A percentile compares a stretch with the other conserved stretches of the same genome.
These are phyloP conservation scores for Rattus rattus DNA, from an alignment of 2,113 vertebrate genomes.

Conservation along the genomic window DNA sequence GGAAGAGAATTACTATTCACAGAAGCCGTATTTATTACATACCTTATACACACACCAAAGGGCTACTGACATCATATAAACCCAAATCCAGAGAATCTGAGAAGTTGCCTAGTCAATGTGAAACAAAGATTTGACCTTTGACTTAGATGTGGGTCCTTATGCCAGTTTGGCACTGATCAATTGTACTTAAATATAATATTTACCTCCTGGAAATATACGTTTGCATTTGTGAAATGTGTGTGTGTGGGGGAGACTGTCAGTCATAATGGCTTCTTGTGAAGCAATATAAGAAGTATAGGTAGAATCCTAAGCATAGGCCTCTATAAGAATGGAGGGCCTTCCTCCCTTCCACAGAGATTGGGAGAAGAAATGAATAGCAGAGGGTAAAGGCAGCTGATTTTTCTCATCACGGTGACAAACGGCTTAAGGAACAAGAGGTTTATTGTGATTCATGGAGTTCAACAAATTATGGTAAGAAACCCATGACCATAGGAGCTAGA, in stretches of 20 bases:
- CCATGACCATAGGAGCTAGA: too few relatives aligned
- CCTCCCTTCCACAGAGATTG: not conserved
- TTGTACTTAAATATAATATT: not conserved
- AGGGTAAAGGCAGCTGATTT: not conserved
- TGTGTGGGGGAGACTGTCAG: not conserved
- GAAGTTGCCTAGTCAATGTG: not conserved
- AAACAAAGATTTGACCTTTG: constrained; percentile 7
- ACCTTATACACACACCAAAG: not conserved
- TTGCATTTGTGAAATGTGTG: not conserved
- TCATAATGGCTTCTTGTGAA: not conserved
- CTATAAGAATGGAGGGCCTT: not conserved
- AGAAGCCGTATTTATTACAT: not conserved
- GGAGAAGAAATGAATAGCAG: not conserved
- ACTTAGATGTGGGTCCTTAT: not conserved
- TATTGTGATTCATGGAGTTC: not conserved
- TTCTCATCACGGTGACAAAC: not conserved
- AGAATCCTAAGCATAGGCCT: not conserved
- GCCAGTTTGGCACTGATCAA: not conserved
- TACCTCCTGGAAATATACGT: constrained; percentile 2
- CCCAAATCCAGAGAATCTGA: not conserved
- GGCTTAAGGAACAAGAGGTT: not conserved
- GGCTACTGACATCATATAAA: not conserved
- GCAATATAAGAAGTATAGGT: not conserved
- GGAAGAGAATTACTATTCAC: not conserved
- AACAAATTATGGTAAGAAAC: not conserved